Conservation (phyloP, 1,140 invertebrate genomes). For the Heliconius nattereri region DNA sequence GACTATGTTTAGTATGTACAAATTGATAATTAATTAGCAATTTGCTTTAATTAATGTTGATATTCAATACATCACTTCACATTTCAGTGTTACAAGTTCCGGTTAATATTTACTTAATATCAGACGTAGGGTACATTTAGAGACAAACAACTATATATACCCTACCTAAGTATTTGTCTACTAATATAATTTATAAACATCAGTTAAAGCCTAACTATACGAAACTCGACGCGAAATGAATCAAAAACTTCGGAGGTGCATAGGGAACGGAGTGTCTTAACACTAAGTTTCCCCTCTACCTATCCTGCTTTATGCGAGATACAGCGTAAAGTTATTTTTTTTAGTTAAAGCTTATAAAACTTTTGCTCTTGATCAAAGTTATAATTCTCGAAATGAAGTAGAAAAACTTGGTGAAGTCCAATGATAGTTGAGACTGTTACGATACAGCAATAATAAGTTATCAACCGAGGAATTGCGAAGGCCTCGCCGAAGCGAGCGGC, state of each 20-base stretch:
- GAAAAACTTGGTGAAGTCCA: conserved; percentile 13
- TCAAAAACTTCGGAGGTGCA: too few relatives aligned
- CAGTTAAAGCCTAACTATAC: background rate
- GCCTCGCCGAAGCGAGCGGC: conserved; percentile 45
- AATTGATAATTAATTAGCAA: conserved; percentile 37
- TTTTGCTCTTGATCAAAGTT: background rate
- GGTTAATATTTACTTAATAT: background rate
- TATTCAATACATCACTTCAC: conserved; percentile 21
- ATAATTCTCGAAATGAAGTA: conserved; percentile 13
- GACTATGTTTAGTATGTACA: conserved; percentile 17
- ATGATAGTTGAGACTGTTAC: conserved; percentile 22
- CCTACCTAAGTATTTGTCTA: background rate
- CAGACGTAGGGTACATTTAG: background rate
- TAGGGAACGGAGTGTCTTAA: too few relatives aligned
- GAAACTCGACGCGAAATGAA: too few relatives aligned
- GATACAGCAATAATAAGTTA: conserved; percentile 36
- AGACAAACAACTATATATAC: background rate
- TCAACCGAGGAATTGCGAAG: conserved; percentile 35
- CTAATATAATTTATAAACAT: background rate
- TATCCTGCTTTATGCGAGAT: too few relatives aligned
- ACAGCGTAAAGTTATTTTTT: too few relatives aligned
- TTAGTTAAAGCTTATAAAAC: background rate
- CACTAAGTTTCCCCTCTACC: too few relatives aligned
- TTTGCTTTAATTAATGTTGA: conserved; percentile 22
- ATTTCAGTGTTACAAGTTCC: conserved; percentile 6